Percentiles rank a stretch among this genome's conserved stretches.
phyloP scores from a whole-genome alignment of 2,113 vertebrate genomes.

The Struthio camelus region DNA sequence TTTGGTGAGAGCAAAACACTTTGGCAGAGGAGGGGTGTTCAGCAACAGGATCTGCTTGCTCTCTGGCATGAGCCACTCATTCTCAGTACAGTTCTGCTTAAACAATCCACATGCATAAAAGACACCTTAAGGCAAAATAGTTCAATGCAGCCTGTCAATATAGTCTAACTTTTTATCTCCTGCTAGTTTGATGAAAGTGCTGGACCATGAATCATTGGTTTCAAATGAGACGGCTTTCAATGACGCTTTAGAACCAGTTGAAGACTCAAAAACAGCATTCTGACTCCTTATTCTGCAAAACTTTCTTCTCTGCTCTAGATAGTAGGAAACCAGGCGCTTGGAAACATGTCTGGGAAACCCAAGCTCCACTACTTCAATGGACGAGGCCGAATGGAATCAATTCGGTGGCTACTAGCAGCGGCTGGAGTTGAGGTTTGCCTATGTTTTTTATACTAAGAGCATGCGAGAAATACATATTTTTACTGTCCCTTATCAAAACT shows the following conservation, averaged over 20 bases:
- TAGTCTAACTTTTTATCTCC: not conserved
- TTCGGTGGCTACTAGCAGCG: conserved; percentile 81
- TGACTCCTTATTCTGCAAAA: not conserved
- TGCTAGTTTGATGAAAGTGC: not conserved
- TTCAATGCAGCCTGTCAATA: too few species aligned
- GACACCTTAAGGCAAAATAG: not conserved
- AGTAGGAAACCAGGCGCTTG: not conserved
- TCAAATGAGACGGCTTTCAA: not conserved
- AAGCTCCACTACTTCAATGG: conserved; percentile 79
- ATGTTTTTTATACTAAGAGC: not conserved
- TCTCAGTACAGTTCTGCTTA: not conserved
- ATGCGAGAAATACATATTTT: not conserved
- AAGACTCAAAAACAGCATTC: not conserved
- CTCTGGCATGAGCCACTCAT: not conserved
- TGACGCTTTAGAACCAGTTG: not conserved
- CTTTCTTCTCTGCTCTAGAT: not conserved
- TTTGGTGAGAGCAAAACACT: not conserved
- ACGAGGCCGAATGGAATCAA: conserved; percentile 85
- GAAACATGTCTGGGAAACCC: conserved; percentile 78
- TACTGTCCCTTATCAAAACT: not conserved
- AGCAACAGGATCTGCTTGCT: not conserved
- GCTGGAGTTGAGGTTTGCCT: conserved; percentile 79
- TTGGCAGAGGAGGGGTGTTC: too few species aligned
- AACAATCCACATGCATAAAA: not conserved
- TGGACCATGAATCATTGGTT: not conserved